Conservation (phyloP, 2,797 vertebrate genomes). For the Toxotes lorentzi region DNA sequence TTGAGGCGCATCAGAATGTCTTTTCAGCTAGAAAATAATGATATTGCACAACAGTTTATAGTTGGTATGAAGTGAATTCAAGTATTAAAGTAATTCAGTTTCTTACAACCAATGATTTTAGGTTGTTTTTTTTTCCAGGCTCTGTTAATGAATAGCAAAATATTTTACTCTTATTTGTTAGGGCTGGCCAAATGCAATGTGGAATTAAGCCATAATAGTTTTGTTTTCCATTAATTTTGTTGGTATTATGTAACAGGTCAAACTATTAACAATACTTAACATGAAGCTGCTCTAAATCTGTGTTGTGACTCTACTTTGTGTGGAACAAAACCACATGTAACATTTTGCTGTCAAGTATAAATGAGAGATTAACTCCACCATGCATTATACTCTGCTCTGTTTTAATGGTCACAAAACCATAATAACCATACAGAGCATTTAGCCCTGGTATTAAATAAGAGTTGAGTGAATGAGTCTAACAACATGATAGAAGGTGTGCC, state of each 20-base stretch:
- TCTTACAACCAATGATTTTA: not conserved
- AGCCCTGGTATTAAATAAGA: not conserved
- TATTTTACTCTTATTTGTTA: constrained; percentile 9
- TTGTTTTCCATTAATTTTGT: constrained; percentile 35
- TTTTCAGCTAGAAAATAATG: constrained; percentile 6
- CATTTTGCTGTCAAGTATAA: constrained; percentile 16
- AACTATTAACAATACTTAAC: constrained; percentile 51
- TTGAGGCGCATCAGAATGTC: not conserved
- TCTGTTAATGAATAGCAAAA: constrained; percentile 29
- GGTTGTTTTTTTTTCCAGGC: not conserved
- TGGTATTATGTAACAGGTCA: constrained; percentile 42
- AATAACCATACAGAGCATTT: not conserved
- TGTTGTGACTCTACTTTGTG: constrained; percentile 29
- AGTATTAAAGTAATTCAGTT: constrained; percentile 5
- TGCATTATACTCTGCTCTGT: not conserved
- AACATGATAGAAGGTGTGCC: not conserved
- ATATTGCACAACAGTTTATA: constrained; percentile 13
- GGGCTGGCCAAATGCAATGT: constrained; percentile 12
- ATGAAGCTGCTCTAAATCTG: constrained; percentile 36
- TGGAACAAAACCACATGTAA: constrained; percentile 11
- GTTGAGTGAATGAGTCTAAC: not conserved
- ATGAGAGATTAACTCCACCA: constrained; percentile 22
- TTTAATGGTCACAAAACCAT: not conserved
- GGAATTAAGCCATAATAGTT: constrained; percentile 30
- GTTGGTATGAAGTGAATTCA: constrained; percentile 6